Evolutionary conservation across 1,140 invertebrate species (phyloP).

Genomic region (Mizuhopecten yessoensis): DNA sequence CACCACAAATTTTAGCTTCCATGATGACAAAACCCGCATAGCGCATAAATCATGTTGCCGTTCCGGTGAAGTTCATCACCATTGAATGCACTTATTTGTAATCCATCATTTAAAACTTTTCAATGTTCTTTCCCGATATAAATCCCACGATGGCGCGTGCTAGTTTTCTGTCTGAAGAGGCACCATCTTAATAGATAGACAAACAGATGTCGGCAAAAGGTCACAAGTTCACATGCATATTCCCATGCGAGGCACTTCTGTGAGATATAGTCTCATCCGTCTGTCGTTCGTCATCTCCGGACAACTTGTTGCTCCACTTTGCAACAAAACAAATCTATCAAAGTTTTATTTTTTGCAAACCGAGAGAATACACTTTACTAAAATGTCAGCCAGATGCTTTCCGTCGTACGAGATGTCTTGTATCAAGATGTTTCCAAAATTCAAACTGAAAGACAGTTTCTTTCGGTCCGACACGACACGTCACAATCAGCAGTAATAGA

Average conservation of each 20-base stretch:
- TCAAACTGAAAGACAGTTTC: neutral
- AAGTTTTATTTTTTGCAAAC: neutral
- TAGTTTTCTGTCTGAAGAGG: neutral
- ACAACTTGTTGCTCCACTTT: neutral
- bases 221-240: slow-evolving; percentile 30
- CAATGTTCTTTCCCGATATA: neutral
- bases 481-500: neutral
- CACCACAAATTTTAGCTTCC: neutral
- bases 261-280: neutral
- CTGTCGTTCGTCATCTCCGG: neutral
- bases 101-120: neutral
- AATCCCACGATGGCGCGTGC: neutral
- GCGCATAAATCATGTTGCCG: neutral
- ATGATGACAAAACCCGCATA: too few relatives aligned
- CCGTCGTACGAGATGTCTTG: neutral
- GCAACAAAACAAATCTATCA: neutral
- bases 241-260: neutral
- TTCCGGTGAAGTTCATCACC: too few relatives aligned
- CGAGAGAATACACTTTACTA: neutral
- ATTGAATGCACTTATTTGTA: too few relatives aligned
- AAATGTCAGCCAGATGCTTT: neutral
- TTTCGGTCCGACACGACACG: neutral
- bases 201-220: neutral
- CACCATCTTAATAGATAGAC: neutral
- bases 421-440: neutral